Base-by-base conservation (phyloP, 1,140 invertebrate genomes). In the Drosophila sucinea region DNA sequence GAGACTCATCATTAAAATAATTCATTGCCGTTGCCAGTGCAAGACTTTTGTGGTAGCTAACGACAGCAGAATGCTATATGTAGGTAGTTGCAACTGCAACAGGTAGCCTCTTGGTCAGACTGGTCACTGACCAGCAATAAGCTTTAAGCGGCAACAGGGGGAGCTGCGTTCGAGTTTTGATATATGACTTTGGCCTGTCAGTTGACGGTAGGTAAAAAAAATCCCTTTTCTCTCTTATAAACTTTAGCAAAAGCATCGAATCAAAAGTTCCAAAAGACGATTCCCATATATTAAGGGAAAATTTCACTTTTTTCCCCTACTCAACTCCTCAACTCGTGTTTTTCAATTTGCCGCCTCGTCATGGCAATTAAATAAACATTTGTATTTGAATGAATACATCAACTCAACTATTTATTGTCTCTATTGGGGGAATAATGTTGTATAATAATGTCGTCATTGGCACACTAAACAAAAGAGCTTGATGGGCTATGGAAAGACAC, bases 361-460 rank as follows among this genome's bases (percentile, higher is more conserved):
- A 82, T 38, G 84, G 77, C 73, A 87, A 89, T 84, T 89, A 81
- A 81, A 89, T 60, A 17, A 67, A 71, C 84, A 86, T 84, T 84
- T 81, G 74, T 66, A 40, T 77, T 51, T 63, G 55, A 86, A 87
- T 87, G 83, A 87, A 87, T 78, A 74, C 58, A 87, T 89, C 67
- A 77, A 64, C 65, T 38, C 3, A 38, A 11, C 10, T 74, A 73
- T 74, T 84, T 78, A 83, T 83, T 84, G 82, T 82, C 83, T 79
- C 66, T 73, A 66, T 70, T 78, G 44, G 23, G 66, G 64, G 62
- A 77, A 63, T 82, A 10, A 38, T 38, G 10, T 11, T 89, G 80
- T 82, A 84, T 84, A 89, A 87, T 87, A 83, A 86, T 89, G 85
- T 80, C 77, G 71, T 87, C 83, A 87, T 83, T 77, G 70, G 70